These are phyloP conservation scores for Chironomus riparius DNA, from an alignment of 2,888 invertebrate genomes.

Conservation along the genomic window DNA sequence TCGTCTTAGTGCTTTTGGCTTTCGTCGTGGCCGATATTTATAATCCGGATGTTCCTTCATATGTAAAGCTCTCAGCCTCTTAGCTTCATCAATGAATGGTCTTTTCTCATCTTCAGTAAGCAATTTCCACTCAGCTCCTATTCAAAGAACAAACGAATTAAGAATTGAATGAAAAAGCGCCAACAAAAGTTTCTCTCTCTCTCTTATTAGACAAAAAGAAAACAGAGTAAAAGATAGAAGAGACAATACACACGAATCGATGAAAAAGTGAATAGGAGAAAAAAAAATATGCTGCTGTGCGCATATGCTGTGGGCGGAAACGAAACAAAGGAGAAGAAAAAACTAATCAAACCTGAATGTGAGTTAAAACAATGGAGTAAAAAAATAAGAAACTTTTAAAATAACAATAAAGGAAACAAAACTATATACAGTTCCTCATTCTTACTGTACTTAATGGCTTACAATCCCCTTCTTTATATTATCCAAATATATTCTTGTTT, in stretches of 20 bases:
- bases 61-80: slow-evolving; percentile 78
- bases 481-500: no score
- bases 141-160: background rate
- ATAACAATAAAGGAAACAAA: background rate
- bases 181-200: background rate
- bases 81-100: slow-evolving; percentile 96
- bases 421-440: background rate
- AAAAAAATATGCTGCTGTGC: background rate
- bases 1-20: slow-evolving; percentile 79
- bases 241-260: background rate
- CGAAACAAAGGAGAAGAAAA: slow-evolving; percentile 11
- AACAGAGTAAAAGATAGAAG: background rate
- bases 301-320: slow-evolving; percentile 9
- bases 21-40: slow-evolving; percentile 81
- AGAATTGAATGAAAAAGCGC: background rate
- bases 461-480: no score
- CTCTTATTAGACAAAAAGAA: background rate
- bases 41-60: slow-evolving; percentile 83
- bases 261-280: background rate
- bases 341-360: slow-evolving; percentile 18
- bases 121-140: slow-evolving; percentile 93
- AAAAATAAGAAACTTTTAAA: background rate
- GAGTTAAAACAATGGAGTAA: slow-evolving; percentile 20
- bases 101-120: slow-evolving; percentile 89
- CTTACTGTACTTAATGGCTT: background rate